phyloP scores from a whole-genome alignment of 2,888 invertebrate species.

The Tiphia femorata region DNA sequence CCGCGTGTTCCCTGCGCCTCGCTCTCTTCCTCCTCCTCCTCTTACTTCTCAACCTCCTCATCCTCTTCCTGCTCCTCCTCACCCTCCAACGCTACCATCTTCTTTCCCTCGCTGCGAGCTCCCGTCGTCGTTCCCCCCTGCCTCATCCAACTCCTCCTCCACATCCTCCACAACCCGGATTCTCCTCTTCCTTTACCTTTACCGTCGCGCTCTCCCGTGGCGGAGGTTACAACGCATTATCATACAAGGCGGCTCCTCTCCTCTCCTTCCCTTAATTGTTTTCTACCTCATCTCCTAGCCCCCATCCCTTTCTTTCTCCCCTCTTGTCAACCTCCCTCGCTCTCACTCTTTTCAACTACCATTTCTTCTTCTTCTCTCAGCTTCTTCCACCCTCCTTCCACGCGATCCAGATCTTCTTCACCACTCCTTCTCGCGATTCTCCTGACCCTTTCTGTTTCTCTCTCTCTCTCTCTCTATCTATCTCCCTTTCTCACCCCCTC shows the following conservation, averaged over 20 bases:
- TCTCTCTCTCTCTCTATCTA: no score
- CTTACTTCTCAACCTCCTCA: slow-evolving; percentile 13
- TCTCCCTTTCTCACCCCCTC: no score
- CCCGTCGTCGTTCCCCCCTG: slow-evolving; percentile 15
- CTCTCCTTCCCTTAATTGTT: slow-evolving; percentile 58
- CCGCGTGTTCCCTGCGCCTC: slow-evolving; percentile 18
- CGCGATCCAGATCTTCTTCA: no score
- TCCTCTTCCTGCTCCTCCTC: slow-evolving; percentile 15
- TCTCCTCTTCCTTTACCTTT: slow-evolving; percentile 50
- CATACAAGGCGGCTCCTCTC: slow-evolving; percentile 61
- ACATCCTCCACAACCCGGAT: slow-evolving; percentile 23
- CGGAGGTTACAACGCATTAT: slow-evolving; percentile 63
- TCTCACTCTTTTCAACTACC: neutral
- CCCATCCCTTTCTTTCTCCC: slow-evolving; percentile 14
- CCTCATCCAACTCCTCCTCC: slow-evolving; percentile 20
- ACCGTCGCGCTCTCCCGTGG: slow-evolving; percentile 50
- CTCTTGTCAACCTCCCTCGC: neutral
- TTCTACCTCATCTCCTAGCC: slow-evolving; percentile 36
- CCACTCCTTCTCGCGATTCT: neutral
- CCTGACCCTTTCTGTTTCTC: neutral
- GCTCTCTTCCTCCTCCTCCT: slow-evolving; percentile 12
- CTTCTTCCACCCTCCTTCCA: neutral
- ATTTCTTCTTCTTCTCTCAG: neutral
- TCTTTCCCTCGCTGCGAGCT: slow-evolving; percentile 9
- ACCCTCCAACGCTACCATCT: no score